Conservation (phyloP, 1,140 invertebrate genomes). For the Lysiphlebus fabarum region DNA sequence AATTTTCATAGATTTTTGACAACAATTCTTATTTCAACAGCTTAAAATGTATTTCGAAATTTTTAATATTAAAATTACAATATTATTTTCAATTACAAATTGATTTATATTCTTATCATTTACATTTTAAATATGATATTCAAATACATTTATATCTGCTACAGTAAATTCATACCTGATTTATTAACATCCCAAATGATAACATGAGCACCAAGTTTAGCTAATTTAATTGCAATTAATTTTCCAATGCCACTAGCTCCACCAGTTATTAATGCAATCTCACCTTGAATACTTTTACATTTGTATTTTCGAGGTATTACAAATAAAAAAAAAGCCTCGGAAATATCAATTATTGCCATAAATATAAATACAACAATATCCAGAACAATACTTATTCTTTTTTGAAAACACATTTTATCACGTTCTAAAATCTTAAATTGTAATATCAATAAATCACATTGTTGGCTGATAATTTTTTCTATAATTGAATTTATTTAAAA, state of each 20-base stretch:
- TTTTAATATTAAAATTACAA: too few relatives aligned
- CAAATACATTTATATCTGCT: too few relatives aligned
- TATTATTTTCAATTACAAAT: too few relatives aligned
- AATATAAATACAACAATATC: slow-evolving; percentile 40
- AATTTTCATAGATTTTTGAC: too few relatives aligned
- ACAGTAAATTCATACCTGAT: slow-evolving; percentile 58
- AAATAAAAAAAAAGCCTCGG: slow-evolving; percentile 45
- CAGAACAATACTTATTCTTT: slow-evolving; percentile 28
- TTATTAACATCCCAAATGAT: slow-evolving; percentile 91
- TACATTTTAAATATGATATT: too few relatives aligned
- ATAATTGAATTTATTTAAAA: too few relatives aligned
- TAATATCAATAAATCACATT: too few relatives aligned
- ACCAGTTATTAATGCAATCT: slow-evolving; percentile 83
- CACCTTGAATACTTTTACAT: slow-evolving; percentile 62
- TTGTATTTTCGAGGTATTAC: slow-evolving; percentile 54
- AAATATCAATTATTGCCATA: slow-evolving; percentile 40
- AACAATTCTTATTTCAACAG: too few relatives aligned
- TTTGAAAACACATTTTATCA: slow-evolving; percentile 31
- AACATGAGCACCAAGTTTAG: slow-evolving; percentile 73
- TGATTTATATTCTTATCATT: too few relatives aligned
- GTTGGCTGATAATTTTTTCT: too few relatives aligned
- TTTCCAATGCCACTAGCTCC: slow-evolving; percentile 86
- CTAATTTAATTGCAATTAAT: slow-evolving; percentile 75
- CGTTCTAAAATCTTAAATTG: too few relatives aligned
- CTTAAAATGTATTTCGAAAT: too few relatives aligned